Evolutionary conservation across 2,888 invertebrate species (phyloP), one percentile per base, ranked within the genome.

Genomic region (Latrodectus hesperus): DNA sequence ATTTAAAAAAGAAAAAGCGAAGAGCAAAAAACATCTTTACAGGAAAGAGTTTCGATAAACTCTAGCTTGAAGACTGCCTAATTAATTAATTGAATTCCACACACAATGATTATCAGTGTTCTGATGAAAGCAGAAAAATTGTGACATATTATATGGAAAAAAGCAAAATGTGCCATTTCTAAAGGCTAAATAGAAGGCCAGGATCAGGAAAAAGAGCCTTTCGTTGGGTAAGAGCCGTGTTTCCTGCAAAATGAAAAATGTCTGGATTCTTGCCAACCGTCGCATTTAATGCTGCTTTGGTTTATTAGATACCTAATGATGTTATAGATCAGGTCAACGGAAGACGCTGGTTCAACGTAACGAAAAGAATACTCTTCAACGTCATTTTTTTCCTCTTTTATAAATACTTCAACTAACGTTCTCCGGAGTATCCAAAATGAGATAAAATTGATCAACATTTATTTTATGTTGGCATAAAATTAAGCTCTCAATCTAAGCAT

Each of bases 291-390:
- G 82, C 68, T 74, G 60, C 82, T 82, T 75, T 82, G 75, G 55
- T 82, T 82, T 82, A 82, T 82, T 74, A 82, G 82, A 82, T 82
- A 74, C 82, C 75, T 82, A 82, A 82, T 82, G 82, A 82, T 82
- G 82, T 75, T 75, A 82, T 70, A 70, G 82, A 82, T 82, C 82
- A 75, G 82, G 82, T 82, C 82, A 60, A 53, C 52, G 70, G 75
- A 82, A 82, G 70, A 73, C 10, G 73, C 64, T 81, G 73, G 81
- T 74, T 73, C 73, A 81, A 67, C 55, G 49, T 73, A 60, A 55
- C 72, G 64, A 72, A 80, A 80, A 72, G 70, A 64, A 64, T 80
- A 51, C 80, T 51, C 80, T 73, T 67, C 72, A 80, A 60, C 71
- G 73, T 81, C 73, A 6, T 81, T 74, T 81, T 80, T 73, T 74